phyloP scores from a whole-genome alignment of 2,888 invertebrate species.

The Microctonus hyperodae region DNA sequence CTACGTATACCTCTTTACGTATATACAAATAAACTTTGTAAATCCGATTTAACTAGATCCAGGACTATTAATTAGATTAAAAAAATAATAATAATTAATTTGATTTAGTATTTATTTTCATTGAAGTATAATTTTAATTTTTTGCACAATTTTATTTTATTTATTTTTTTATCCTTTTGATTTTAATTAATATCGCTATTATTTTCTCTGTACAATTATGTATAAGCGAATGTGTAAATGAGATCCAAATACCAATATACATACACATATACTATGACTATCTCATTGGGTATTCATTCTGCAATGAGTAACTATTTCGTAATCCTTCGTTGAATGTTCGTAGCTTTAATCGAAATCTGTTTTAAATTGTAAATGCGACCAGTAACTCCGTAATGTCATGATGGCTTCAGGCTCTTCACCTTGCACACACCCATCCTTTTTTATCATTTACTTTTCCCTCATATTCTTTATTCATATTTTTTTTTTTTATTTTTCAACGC shows the following conservation, averaged over 20 bases:
- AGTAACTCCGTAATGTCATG: conserved; percentile 28
- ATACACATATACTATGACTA: not conserved
- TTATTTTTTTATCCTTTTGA: not conserved
- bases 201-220: not conserved
- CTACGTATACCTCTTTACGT: conserved; percentile 15
- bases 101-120: not conserved
- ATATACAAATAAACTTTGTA: conserved; percentile 37
- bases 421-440: not conserved
- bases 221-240: not conserved
- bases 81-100: not conserved
- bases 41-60: conserved; percentile 35
- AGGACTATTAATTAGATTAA: conserved; percentile 16
- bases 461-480: conserved; percentile 8
- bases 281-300: conserved; percentile 36
- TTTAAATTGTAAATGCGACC: conserved; percentile 47
- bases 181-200: not conserved
- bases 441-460: not conserved
- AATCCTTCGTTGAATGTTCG: conserved; percentile 40
- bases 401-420: conserved; percentile 8
- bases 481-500: not conserved
- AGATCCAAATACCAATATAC: not conserved
- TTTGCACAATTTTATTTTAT: not conserved
- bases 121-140: not conserved
- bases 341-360: conserved; percentile 46
- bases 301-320: conserved; percentile 29